These are phyloP conservation scores for Hermatobates lingyangjiaoensis DNA, from an alignment of 1,140 invertebrate genomes.

Conservation along the genomic window DNA sequence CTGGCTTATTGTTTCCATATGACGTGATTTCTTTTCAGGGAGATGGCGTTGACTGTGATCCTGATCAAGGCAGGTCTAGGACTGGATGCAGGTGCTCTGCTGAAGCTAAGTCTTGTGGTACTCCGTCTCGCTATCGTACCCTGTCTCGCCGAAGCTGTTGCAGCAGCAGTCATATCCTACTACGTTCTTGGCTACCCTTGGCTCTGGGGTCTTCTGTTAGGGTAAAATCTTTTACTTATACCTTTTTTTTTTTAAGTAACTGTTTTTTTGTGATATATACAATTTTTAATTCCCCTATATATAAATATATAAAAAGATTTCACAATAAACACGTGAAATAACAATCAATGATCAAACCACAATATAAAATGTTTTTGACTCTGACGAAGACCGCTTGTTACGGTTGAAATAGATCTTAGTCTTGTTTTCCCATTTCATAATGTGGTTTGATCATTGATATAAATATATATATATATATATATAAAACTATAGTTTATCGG, in stretches of 20 bases:
- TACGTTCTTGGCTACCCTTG: slow-evolving; percentile 41
- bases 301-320: no score
- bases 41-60: slow-evolving; percentile 49
- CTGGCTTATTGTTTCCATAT: not conserved
- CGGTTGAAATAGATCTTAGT: no score
- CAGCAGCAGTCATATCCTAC: slow-evolving; percentile 34
- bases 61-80: slow-evolving; percentile 53
- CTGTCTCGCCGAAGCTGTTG: slow-evolving; percentile 40
- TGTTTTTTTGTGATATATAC: no score
- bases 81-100: slow-evolving; percentile 41
- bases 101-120: slow-evolving; percentile 33
- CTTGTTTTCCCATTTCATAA: no score
- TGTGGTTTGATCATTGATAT: no score
- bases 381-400: no score
- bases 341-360: no score
- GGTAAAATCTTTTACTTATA: slow-evolving; percentile 21
- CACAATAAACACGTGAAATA: no score
- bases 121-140: slow-evolving; percentile 42
- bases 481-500: no score
- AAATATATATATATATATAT: no score
- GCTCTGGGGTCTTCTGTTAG: slow-evolving; percentile 47
- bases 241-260: not conserved
- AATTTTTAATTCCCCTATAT: no score
- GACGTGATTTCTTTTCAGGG: slow-evolving; percentile 22
- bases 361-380: no score